Conservation (phyloP, 2,113 vertebrate genomes). For the Melanocharis versteri region DNA sequence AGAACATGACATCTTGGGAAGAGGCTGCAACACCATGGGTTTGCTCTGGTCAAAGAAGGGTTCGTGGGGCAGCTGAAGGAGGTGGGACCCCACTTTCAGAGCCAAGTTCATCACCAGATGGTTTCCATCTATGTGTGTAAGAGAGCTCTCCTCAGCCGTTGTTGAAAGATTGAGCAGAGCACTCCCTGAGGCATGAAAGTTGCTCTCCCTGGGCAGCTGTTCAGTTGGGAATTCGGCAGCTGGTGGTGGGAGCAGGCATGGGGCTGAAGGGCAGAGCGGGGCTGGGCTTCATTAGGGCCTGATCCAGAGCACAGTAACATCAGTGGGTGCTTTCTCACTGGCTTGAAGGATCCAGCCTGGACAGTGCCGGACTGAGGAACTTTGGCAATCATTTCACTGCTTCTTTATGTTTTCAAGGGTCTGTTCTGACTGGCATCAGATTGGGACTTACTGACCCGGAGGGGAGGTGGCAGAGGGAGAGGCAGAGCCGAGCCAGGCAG, state of each 20-base stretch:
- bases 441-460: not conserved
- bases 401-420: not conserved
- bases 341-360: not conserved
- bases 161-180: not conserved
- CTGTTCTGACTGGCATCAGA: not conserved
- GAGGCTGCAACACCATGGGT: not conserved
- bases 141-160: not conserved
- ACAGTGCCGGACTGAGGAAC: not conserved
- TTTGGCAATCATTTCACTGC: not conserved
- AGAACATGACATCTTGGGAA: not conserved
- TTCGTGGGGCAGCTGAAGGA: not conserved
- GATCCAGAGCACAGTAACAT: not conserved
- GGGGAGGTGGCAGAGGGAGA: not conserved
- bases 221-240: not conserved
- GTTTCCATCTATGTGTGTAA: not conserved
- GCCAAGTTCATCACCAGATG: not conserved
- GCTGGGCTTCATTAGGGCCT: not conserved
- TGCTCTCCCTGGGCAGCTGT: not conserved
- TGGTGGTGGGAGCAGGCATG: not conserved
- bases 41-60: not conserved
- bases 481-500: not conserved
- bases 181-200: not conserved
- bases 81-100: not conserved
- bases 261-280: not conserved
- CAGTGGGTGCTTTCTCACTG: not conserved